Evolutionary conservation across 2,888 invertebrate genomes (phyloP), one percentile per base, ranked within the genome.

Genomic region (Priocnemis perturbator): DNA sequence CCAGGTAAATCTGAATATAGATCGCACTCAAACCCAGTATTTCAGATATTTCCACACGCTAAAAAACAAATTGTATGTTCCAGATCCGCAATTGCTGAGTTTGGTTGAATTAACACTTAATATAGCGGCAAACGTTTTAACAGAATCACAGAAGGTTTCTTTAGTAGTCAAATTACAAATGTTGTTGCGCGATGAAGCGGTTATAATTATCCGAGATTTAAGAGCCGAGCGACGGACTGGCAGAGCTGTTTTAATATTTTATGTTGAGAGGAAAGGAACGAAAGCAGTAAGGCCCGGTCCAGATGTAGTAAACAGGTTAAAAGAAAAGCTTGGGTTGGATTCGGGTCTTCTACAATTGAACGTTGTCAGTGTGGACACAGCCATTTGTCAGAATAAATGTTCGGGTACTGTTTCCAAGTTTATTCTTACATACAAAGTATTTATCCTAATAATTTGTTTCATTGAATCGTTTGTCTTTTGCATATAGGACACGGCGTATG

Each of bases 301-400:
- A 47, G 91, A 92, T 72, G 93, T 95, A 17, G 94, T 95, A 5
- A 89, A 91, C 19, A 90, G 93, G 70, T 89, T 96, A 23, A 92
- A 93, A 76, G 91, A 93, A 77, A 94, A 95, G 85, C 88, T 96
- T 17, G 90, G 91, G 73, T 92, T 93, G 67, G 95, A 95, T 86
- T 93, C 93, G 3, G 92, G 93, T 17, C 91, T 95, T 15, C 88
- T 96, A 52, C 93, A 93, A 86, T 91, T 94, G 74, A 93, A 94
- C n/a, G 94, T 96, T 45, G 92, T 93, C 21, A 93, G 93, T 76
- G 92, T 97, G 64, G 95, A 97, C 83, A 96, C 97, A 1, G 92
- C 93, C 45, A 93, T 97, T 66, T 98, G 98, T 86, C 97, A 98
- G 84, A 97, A 97, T 90, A 92, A 95, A 89, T 98, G 98, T 90